Evolutionary conservation across 2,113 vertebrate species (phyloP).

Genomic region (Psilopsiagon aymara): DNA sequence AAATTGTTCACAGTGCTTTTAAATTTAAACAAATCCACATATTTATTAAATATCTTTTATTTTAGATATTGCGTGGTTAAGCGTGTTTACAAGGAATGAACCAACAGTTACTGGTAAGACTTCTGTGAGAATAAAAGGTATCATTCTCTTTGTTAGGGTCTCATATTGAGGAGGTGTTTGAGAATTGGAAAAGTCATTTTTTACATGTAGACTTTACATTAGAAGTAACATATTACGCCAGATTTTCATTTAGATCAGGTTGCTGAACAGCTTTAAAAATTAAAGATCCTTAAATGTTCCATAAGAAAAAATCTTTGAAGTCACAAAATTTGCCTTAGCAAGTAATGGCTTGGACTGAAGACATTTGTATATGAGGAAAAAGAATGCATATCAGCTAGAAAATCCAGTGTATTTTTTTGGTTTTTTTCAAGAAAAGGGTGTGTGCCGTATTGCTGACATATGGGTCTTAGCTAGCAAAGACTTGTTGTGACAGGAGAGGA

Average conservation of each 20-base stretch:
- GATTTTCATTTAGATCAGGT: neutral
- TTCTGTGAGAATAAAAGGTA: neutral
- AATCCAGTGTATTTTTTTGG: neutral
- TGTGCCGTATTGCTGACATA: neutral
- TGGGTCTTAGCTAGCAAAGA: neutral
- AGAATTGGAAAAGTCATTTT: neutral
- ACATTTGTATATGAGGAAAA: neutral
- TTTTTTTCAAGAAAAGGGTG: neutral
- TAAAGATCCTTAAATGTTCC: neutral
- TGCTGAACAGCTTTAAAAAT: neutral
- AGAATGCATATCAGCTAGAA: neutral
- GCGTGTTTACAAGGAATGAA: neutral
- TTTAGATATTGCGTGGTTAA: slow-evolving; percentile 60
- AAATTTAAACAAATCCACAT: neutral
- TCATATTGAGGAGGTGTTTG: neutral
- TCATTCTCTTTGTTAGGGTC: neutral
- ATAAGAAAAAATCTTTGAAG: neutral
- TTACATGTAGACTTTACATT: neutral
- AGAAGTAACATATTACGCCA: neutral
- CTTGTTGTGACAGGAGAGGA: neutral
- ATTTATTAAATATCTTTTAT: neutral
- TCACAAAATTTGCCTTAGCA: neutral
- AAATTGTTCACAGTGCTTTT: neutral
- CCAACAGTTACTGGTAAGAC: neutral
- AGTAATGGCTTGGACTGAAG: neutral